Conservation (phyloP, 2,888 invertebrate species). For the Hipparchia sbordonii region DNA sequence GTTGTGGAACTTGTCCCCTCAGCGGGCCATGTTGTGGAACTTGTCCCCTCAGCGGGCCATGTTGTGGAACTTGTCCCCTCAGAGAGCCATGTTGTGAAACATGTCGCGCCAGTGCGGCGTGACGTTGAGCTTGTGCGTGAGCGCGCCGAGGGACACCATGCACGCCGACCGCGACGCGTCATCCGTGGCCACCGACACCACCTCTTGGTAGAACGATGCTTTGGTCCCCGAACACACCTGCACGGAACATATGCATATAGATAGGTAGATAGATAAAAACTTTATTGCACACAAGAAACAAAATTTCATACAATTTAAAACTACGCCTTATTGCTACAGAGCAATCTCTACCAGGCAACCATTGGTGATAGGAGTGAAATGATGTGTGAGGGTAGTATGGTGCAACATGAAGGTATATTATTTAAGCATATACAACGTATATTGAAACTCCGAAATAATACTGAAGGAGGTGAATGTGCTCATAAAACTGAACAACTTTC, state of each 20-base stretch:
- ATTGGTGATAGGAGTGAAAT: too few relatives aligned
- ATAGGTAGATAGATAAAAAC: too few relatives aligned
- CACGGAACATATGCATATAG: background rate
- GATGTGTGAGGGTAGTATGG: too few relatives aligned
- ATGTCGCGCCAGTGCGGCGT: slow-evolving; percentile 82
- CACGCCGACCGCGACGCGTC: slow-evolving; percentile 79
- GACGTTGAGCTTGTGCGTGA: slow-evolving; percentile 84
- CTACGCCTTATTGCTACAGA: too few relatives aligned
- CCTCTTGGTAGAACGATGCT: slow-evolving; percentile 82
- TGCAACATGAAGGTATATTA: too few relatives aligned
- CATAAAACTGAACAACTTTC: too few relatives aligned
- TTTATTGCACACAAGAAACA: too few relatives aligned
- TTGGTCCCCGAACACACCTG: slow-evolving; percentile 82
- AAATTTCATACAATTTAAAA: too few relatives aligned
- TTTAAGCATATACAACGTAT: too few relatives aligned
- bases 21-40: background rate
- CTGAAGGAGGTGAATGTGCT: too few relatives aligned
- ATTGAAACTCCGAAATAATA: too few relatives aligned
- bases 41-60: background rate
- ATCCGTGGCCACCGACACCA: slow-evolving; percentile 80
- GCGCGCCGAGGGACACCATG: slow-evolving; percentile 80
- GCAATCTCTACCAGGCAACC: too few relatives aligned
- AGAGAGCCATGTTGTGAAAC: slow-evolving; percentile 60
- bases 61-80: background rate
- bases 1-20: background rate